A percentile compares a stretch with the other conserved stretches of the same genome.
phyloP scores from a whole-genome alignment of 2,888 invertebrate species.

The Neria commutata region DNA sequence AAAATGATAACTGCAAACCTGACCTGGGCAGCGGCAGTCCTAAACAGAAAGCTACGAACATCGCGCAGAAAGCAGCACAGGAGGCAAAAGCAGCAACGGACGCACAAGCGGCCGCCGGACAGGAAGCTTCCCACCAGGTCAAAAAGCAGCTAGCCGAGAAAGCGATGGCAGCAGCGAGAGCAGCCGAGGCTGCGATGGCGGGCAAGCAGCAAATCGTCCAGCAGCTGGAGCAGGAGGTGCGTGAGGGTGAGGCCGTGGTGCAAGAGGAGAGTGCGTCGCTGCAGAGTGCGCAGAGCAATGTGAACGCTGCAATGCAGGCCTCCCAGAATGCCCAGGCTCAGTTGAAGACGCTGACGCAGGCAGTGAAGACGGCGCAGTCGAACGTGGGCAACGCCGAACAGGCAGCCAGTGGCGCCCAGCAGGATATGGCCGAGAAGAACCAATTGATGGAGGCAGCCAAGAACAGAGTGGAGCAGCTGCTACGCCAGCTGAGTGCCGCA shows the following conservation, averaged over 20 bases:
- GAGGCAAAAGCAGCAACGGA: slow-evolving; percentile 62
- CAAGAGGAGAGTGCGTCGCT: slow-evolving; percentile 68
- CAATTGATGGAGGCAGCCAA: slow-evolving; percentile 71
- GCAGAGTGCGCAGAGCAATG: slow-evolving; percentile 67
- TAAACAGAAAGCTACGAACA: slow-evolving; percentile 65
- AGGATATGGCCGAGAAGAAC: slow-evolving; percentile 69
- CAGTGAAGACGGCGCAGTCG: slow-evolving; percentile 63
- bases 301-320: slow-evolving; percentile 67
- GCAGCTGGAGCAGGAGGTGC: slow-evolving; percentile 71
- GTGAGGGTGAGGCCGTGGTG: slow-evolving; percentile 69
- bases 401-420: slow-evolving; percentile 66
- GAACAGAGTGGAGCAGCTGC: slow-evolving; percentile 67
- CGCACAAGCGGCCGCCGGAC: slow-evolving; percentile 71
- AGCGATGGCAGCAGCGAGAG: slow-evolving; percentile 72
- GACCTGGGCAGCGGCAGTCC: slow-evolving; percentile 9
- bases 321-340: slow-evolving; percentile 68
- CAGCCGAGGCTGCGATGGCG: slow-evolving; percentile 72
- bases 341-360: slow-evolving; percentile 60
- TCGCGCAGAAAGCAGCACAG: slow-evolving; percentile 74
- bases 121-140: slow-evolving; percentile 72
- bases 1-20: background rate
- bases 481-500: slow-evolving; percentile 68
- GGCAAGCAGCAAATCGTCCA: slow-evolving; percentile 72
- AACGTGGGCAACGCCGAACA: slow-evolving; percentile 68
- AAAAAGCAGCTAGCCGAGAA: slow-evolving; percentile 74